Evolutionary conservation across 2,113 vertebrate genomes (phyloP).

Genomic region (Leptocoma aspasia): DNA sequence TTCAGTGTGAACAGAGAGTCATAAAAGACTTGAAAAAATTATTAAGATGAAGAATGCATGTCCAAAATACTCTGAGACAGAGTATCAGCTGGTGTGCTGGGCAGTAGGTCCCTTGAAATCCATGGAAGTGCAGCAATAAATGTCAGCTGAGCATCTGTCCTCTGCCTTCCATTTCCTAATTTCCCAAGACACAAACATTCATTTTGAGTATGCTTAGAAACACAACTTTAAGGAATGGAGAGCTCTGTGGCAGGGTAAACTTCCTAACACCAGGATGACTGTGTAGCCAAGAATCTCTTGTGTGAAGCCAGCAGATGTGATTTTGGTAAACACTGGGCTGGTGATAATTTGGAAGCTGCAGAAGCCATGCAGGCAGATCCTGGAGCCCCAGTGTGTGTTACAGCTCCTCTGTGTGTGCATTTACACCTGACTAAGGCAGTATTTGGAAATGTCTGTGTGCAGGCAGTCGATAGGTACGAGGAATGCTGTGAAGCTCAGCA

Average conservation of each 20-base stretch:
- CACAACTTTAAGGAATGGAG: neutral
- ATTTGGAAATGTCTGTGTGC: conserved; percentile 6
- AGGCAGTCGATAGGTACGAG: conserved; percentile 89
- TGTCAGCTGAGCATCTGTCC: neutral
- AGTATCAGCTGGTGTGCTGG: neutral
- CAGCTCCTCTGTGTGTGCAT: neutral
- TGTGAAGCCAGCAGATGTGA: neutral
- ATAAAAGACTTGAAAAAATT: neutral
- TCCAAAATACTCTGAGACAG: neutral
- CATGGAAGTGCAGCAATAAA: neutral
- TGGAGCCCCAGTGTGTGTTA: neutral
- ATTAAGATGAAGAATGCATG: neutral
- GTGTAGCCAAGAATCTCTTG: neutral
- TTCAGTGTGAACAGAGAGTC: neutral
- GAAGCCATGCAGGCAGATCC: neutral
- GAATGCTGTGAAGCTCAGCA: conserved; percentile 96
- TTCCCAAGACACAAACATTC: neutral
- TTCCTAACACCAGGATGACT: neutral
- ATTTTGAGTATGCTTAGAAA: neutral
- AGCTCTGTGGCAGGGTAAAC: neutral
- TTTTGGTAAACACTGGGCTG: neutral
- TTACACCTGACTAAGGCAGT: neutral
- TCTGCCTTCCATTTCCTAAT: neutral
- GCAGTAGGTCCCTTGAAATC: neutral
- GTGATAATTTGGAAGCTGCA: neutral